Conservation (phyloP, 2,888 invertebrate genomes). For the Charanyca ferruginea region DNA sequence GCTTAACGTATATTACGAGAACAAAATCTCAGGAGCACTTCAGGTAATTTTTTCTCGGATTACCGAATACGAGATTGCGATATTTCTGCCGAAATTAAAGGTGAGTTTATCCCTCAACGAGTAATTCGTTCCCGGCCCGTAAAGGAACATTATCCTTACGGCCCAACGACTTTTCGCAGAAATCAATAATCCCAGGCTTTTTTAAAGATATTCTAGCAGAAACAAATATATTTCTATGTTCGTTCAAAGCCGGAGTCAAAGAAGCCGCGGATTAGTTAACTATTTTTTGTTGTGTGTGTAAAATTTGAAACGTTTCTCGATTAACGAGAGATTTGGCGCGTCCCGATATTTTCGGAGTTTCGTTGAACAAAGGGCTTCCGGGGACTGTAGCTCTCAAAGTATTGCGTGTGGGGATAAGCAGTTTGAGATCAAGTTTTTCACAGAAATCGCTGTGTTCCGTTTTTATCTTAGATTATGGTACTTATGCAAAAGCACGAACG, state of each 20-base stretch:
- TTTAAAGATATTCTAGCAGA: conserved; percentile 84
- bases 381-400: conserved; percentile 77
- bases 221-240: conserved; percentile 83
- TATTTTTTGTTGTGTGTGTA: conserved; percentile 81
- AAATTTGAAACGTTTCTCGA: conserved; percentile 87
- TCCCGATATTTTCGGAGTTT: conserved; percentile 78
- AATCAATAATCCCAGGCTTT: conserved; percentile 88
- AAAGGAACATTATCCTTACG: conserved; percentile 86
- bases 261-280: conserved; percentile 87
- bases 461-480: conserved; percentile 64
- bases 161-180: conserved; percentile 84
- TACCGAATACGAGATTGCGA: conserved; percentile 77
- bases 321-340: conserved; percentile 86
- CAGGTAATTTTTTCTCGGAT: conserved; percentile 83
- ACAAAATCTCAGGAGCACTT: conserved; percentile 64
- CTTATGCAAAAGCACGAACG: conserved; percentile 59
- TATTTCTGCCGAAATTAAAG: conserved; percentile 84
- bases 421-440: conserved; percentile 79
- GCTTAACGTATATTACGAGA: conserved; percentile 48
- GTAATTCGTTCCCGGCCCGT: conserved; percentile 87
- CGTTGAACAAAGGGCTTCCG: conserved; percentile 86
- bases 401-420: conserved; percentile 81
- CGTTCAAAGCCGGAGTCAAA: conserved; percentile 82
- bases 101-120: conserved; percentile 87
- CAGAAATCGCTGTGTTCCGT: conserved; percentile 71